Base-by-base conservation (phyloP, 1,140 invertebrate genomes). In the Andricus grossulariae region DNA sequence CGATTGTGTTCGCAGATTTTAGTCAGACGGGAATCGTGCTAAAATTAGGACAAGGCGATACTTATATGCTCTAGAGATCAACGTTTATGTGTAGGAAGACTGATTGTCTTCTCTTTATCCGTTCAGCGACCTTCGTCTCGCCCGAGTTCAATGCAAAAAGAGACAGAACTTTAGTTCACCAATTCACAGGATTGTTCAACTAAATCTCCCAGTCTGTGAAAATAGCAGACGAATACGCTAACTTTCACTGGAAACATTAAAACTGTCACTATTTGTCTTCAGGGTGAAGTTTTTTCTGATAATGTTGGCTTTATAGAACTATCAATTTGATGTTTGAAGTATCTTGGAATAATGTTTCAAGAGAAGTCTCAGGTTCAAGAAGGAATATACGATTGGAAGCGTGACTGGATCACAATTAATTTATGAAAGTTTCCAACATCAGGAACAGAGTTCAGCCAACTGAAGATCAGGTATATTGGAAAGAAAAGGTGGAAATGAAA, bases 1-100 rank as follows among this genome's bases (percentile, higher is more conserved):
- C 84, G 84, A 91, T 91, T 90, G 88, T 90, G 87, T 89, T 86
- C 84, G 78, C 84, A 84, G 83, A 86, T 86, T 87, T 88, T 80
- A 79, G 78, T 81, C 72, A 54, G 76, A 73, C 78, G 73, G 50
- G 79, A 83, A 78, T 83, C 75, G 80, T 75, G 76, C 82, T 82
- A 83, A 83, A 81, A 81, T 83, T 83, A 83, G 77, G 74, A 72
- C 78, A 82, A 60, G 57, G 25, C 57, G 57, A 60, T 60, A 60
- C 57, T 60, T 60, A 60, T 60, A 60, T 60, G 57, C 57, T 60
- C 57, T 25, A 60, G 32, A 60, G 57, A 60, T 60, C 57, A 60
- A 60, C 57, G 57, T 25, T 60, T 60, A 21, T 60, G 57, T 60
- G 57, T 25, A 60, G 57, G 19, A 60, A 60, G 57, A 60, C 57